Base-by-base conservation (phyloP, 2,888 invertebrate genomes). In the Sclerodermus sp. region DNA sequence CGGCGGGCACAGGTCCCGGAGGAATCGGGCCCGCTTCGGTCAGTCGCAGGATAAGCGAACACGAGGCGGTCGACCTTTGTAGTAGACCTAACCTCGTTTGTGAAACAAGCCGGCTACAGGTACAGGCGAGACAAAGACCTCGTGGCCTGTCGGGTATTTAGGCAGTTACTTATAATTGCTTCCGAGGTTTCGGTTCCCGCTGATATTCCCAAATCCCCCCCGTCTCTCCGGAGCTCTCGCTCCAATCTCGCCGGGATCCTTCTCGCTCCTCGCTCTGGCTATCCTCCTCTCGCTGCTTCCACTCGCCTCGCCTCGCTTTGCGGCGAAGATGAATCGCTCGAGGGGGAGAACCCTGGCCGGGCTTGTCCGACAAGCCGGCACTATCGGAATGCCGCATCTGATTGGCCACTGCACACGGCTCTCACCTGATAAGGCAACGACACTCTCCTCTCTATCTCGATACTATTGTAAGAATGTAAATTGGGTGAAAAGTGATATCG, bases 81-180 rank as follows among this genome's bases (percentile, higher is more conserved):
- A 71, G 71, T 74, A 56, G 56, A 53, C 46, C 64, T 67, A 69
- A 62, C 66, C 73, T 76, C 75, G 72, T 76, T 76, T 74, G 72
- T 74, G 71, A 73, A 76, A 74, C 75, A 70, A 72, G 75, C 67
- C 74, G 75, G 67, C 72, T 58, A 64, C 58, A 72, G 71, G 68
- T 71, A 75, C 61, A 50, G 50, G 57, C 56, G 55, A 66, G 68
- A 74, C 71, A 73, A 71, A 71, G 72, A 71, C 58, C 67, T 56
- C 59, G 55, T 59, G 31, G 52, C 64, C 53, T 58, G 58, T 51
- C 51, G 61, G 64, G 57, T 68, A 64, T 70, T 70, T 70, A 67
- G 64, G 62, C 60, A 66, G 64, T 63, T 56, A 67, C 63, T 73
- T 76, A 74, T 74, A 76, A 76, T 76, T 74, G 71, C 74, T 76